phyloP scores from a whole-genome alignment of 2,113 vertebrate genomes.

The Microcebus murinus region DNA sequence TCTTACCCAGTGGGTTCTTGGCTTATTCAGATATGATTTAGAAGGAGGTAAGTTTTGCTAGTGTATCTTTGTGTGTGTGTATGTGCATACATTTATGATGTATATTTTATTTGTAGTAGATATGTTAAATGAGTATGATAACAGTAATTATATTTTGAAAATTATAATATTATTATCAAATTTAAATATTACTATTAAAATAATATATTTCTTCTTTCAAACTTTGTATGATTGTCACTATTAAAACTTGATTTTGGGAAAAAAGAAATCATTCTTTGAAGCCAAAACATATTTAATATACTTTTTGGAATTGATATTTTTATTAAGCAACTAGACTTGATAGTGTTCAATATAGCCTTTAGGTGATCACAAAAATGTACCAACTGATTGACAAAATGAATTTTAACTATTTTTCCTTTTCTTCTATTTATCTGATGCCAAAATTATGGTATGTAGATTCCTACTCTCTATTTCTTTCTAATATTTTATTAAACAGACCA shows the following conservation, averaged over 20 bases:
- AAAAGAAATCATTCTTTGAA: slow-evolving; percentile 37
- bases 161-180: neutral
- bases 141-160: slow-evolving; percentile 21
- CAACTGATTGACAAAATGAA: slow-evolving; percentile 43
- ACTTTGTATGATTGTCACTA: neutral
- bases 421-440: slow-evolving; percentile 52
- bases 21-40: slow-evolving; percentile 96
- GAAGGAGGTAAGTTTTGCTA: slow-evolving; percentile 90
- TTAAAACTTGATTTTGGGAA: slow-evolving; percentile 23
- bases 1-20: slow-evolving; percentile 98
- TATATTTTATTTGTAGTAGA: slow-evolving; percentile 29
- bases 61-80: neutral
- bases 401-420: slow-evolving; percentile 53
- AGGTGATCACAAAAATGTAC: neutral
- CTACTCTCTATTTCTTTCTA: slow-evolving; percentile 47
- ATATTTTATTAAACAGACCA: slow-evolving; percentile 41
- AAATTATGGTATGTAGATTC: slow-evolving; percentile 73
- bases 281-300: slow-evolving; percentile 5
- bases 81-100: neutral
- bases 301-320: neutral
- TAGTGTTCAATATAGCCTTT: neutral
- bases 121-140: neutral
- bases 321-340: slow-evolving; percentile 1
- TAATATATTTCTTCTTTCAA: neutral
- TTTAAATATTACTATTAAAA: slow-evolving; percentile 24